phyloP scores from a whole-genome alignment of 2,888 invertebrate genomes.

The Tinea pellionella region DNA sequence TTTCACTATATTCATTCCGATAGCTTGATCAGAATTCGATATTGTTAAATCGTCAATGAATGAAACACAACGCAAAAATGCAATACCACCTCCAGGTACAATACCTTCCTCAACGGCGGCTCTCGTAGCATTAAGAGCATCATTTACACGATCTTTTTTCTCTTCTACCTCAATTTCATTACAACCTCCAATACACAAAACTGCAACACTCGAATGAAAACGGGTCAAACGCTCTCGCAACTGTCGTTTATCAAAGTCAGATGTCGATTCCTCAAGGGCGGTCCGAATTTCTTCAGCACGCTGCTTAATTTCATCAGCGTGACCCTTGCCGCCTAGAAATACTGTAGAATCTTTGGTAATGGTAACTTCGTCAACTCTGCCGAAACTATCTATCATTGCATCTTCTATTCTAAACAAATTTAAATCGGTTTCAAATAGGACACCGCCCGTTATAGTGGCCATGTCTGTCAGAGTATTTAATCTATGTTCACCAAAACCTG shows the following conservation, averaged over 20 bases:
- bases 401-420: conserved; percentile 91
- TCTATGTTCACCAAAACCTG: conserved; percentile 94
- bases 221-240: conserved; percentile 89
- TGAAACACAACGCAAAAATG: conserved; percentile 84
- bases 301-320: conserved; percentile 78
- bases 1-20: conserved; percentile 83
- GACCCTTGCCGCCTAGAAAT: conserved; percentile 75
- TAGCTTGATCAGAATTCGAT: conserved; percentile 81
- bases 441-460: conserved; percentile 91
- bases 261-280: conserved; percentile 82
- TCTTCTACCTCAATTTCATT: conserved; percentile 93
- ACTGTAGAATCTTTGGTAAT: conserved; percentile 95
- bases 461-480: conserved; percentile 90
- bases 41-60: conserved; percentile 73
- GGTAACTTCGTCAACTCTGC: conserved; percentile 86
- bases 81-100: conserved; percentile 94
- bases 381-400: conserved; percentile 80
- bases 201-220: conserved; percentile 83
- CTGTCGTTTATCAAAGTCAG: conserved; percentile 92
- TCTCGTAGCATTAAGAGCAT: conserved; percentile 93
- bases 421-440: conserved; percentile 93
- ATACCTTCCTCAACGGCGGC: conserved; percentile 97
- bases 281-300: conserved; percentile 84
- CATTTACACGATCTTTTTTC: conserved; percentile 95
- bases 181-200: conserved; percentile 85